Conservation (phyloP, 2,888 invertebrate species). For the Neria commutata region DNA sequence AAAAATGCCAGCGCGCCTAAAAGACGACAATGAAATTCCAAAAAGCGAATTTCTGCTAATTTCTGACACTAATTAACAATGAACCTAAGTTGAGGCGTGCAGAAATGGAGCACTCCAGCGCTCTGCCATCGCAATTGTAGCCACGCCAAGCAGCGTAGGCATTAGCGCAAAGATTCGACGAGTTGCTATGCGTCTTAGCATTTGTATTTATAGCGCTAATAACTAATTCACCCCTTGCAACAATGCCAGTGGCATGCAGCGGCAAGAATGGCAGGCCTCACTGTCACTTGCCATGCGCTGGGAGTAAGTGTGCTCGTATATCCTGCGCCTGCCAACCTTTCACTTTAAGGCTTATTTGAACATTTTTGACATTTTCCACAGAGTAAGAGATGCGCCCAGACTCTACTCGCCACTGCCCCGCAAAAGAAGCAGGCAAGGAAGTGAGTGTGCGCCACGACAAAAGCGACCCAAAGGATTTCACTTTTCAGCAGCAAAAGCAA, state of each 20-base stretch:
- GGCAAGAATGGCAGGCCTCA: constrained; percentile 23
- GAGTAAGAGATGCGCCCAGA: no score
- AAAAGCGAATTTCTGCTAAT: constrained; percentile 1
- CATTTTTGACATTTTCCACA: constrained; percentile 30
- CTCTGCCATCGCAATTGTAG: constrained; percentile 41
- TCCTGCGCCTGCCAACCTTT: constrained; percentile 30
- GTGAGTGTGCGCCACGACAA: constrained; percentile 22
- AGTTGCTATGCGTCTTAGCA: no score
- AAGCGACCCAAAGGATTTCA: constrained; percentile 44
- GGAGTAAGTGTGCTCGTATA: no score
- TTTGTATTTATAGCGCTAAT: constrained; percentile 52
- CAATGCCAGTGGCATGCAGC: constrained; percentile 6
- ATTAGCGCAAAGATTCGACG: no score
- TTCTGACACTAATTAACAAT: constrained; percentile 56
- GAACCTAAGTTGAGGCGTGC: constrained; percentile 33
- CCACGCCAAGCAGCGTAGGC: constrained; percentile 33
- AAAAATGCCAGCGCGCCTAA: constrained; percentile 20
- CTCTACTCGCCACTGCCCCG: no score
- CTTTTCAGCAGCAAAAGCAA: constrained; percentile 17
- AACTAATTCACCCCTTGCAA: constrained; percentile 48
- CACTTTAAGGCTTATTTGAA: constrained; percentile 39
- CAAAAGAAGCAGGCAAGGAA: no score
- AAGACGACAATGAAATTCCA: constrained; percentile 20
- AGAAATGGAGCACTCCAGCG: no score
- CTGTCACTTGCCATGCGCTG: constrained; percentile 30